Evolutionary conservation across 2,113 vertebrate genomes (phyloP).

Genomic region (Phylloscopus whistleri): DNA sequence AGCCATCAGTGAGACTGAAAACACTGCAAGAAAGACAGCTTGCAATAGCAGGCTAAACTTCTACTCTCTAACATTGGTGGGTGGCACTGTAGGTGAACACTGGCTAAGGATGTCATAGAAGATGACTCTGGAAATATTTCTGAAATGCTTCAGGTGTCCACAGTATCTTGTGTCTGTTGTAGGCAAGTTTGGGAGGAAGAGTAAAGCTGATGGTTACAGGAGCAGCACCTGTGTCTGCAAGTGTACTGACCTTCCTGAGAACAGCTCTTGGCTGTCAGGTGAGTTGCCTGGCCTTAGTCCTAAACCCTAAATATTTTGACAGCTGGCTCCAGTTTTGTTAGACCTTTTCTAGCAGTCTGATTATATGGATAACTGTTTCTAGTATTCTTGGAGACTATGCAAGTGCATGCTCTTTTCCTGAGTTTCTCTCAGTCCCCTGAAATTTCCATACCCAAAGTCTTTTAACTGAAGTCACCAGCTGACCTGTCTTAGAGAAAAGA

Average conservation of each 20-base stretch:
- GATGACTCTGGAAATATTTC: background rate
- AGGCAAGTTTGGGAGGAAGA: constrained; percentile 90
- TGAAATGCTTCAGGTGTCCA: constrained; percentile 28
- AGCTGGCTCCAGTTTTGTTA: background rate
- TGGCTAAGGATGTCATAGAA: background rate
- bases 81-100: background rate
- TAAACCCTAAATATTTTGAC: background rate
- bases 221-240: constrained; percentile 91
- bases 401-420: background rate
- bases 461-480: background rate
- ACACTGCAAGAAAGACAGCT: background rate
- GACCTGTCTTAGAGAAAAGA: background rate
- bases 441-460: background rate
- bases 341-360: background rate
- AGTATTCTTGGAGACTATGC: background rate
- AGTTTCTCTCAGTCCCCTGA: background rate
- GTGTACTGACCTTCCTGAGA: constrained; percentile 89
- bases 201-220: constrained; percentile 93
- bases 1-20: background rate
- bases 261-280: constrained; percentile 96
- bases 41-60: background rate
- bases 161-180: constrained; percentile 27
- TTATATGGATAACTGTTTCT: background rate
- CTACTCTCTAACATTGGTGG: background rate
- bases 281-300: constrained; percentile 13